Conservation (phyloP, 2,113 vertebrate genomes). For the Gnathonemus echidnorhynchus region DNA sequence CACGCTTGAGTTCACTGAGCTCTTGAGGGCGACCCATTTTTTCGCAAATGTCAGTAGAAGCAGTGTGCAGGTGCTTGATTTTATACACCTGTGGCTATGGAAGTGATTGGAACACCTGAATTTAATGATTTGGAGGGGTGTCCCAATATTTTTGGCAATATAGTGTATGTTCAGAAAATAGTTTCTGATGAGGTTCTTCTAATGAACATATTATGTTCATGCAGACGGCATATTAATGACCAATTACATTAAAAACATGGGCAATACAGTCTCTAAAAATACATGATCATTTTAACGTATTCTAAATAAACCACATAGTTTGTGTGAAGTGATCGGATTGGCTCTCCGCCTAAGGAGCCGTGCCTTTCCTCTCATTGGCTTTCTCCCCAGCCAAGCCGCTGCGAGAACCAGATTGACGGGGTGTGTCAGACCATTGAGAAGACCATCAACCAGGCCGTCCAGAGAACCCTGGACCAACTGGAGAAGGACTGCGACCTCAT, state of each 20-base stretch:
- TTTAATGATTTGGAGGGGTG: too few species aligned
- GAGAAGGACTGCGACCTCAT: conserved; percentile 66
- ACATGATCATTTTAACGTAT: background rate
- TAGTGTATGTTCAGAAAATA: background rate
- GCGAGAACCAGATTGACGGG: conserved; percentile 65
- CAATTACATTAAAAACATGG: background rate
- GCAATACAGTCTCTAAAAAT: background rate
- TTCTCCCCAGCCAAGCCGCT: conserved; percentile 53
- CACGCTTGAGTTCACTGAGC: too few species aligned
- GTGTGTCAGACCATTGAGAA: conserved; percentile 70
- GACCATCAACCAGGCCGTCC: conserved; percentile 68
- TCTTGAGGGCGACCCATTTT: too few species aligned
- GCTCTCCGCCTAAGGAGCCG: background rate
- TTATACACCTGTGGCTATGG: too few species aligned
- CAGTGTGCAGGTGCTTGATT: too few species aligned
- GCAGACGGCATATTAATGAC: background rate
- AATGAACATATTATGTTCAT: background rate
- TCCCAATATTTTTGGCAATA: too few species aligned
- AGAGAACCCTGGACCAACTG: conserved; percentile 68
- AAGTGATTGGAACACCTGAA: too few species aligned
- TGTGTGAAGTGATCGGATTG: background rate
- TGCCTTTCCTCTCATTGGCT: background rate
- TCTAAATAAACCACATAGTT: background rate
- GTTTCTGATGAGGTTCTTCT: background rate
- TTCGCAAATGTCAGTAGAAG: too few species aligned